Evolutionary conservation across 2,113 vertebrate genomes (phyloP).

Genomic region (Raja brachyura): DNA sequence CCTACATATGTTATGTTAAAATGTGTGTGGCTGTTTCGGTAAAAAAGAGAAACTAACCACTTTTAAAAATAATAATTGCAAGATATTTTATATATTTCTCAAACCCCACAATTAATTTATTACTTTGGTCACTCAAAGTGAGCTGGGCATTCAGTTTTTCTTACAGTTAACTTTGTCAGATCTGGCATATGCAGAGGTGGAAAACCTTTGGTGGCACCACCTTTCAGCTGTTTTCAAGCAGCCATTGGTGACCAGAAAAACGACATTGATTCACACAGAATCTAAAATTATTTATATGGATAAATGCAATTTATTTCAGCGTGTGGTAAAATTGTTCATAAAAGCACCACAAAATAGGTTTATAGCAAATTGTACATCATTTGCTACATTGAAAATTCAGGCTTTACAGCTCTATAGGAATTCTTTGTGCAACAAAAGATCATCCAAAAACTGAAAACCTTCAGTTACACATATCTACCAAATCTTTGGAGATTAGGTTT

Average conservation of each 20-base stretch:
- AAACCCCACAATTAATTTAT: neutral
- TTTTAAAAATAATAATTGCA: neutral
- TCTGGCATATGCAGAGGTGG: neutral
- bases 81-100: neutral
- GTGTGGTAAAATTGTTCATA: neutral
- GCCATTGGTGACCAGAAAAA: neutral
- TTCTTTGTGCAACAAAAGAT: neutral
- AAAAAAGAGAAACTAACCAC: neutral
- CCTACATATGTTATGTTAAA: constrained; percentile 11
- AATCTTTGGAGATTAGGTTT: neutral
- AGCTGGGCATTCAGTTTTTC: neutral
- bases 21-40: neutral
- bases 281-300: neutral
- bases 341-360: neutral
- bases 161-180: neutral
- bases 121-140: neutral
- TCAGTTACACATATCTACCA: neutral
- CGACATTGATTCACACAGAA: too few species aligned
- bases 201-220: neutral
- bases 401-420: neutral
- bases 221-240: neutral
- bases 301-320: neutral
- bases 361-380: neutral
- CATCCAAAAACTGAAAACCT: neutral
- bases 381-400: neutral